Conservation (phyloP, 2,888 invertebrate species). For the Luperina nickerlii region DNA sequence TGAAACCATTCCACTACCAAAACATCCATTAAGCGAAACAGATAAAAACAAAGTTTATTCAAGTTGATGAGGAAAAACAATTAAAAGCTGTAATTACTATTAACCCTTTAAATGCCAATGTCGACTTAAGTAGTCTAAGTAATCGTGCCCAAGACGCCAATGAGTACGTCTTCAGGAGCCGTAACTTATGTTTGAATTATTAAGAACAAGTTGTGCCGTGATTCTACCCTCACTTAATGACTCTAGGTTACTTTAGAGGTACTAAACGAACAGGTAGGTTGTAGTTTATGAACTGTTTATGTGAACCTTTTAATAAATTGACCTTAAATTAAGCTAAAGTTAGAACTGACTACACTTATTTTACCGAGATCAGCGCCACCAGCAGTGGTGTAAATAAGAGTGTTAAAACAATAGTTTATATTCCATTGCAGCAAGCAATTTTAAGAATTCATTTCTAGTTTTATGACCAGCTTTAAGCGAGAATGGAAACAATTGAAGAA, state of each 20-base stretch:
- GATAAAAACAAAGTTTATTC: constrained; percentile 59
- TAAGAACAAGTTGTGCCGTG: constrained; percentile 61
- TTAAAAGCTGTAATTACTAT: constrained; percentile 65
- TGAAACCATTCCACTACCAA: constrained; percentile 58
- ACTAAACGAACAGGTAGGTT: constrained; percentile 48
- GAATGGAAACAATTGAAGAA: constrained; percentile 21
- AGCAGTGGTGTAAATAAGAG: background rate
- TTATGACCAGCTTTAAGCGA: constrained; percentile 1
- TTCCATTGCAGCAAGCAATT: background rate
- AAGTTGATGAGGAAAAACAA: constrained; percentile 60
- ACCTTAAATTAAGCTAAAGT: background rate
- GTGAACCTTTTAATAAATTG: constrained; percentile 35
- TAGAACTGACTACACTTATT: constrained; percentile 10
- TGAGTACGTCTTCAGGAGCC: constrained; percentile 58
- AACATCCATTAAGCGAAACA: constrained; percentile 55
- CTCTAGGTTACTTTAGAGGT: constrained; percentile 55
- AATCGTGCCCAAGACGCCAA: constrained; percentile 66
- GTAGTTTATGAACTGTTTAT: constrained; percentile 44
- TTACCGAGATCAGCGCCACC: background rate
- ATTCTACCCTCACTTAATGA: constrained; percentile 57
- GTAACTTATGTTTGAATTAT: constrained; percentile 70
- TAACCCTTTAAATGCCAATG: constrained; percentile 64
- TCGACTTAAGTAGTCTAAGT: constrained; percentile 59
- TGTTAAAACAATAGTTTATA: background rate
- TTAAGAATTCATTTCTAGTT: constrained; percentile 17